These are phyloP conservation scores for Zoroaster sp. DNA, from an alignment of 53 echinoderm and acorn worm genomes.

Conservation along the genomic window DNA sequence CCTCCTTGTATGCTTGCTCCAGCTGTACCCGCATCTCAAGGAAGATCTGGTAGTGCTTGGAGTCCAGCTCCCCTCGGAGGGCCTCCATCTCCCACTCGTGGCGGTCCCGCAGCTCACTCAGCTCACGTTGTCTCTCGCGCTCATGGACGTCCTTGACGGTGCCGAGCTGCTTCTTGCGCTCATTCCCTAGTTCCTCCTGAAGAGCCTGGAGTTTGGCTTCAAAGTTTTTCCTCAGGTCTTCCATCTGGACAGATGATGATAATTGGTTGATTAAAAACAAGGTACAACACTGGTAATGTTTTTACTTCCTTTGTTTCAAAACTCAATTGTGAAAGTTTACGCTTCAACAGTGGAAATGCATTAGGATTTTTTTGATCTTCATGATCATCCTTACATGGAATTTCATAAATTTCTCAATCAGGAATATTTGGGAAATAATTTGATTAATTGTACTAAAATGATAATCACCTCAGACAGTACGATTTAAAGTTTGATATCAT, in stretches of 20 bases:
- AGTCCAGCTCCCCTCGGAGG: conserved; percentile 66
- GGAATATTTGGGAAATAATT: too few relatives aligned
- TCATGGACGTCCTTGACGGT: conserved; percentile 55
- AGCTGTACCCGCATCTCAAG: conserved; percentile 71
- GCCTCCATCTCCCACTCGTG: conserved; percentile 85
- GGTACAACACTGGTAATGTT: too few relatives aligned
- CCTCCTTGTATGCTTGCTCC: conserved; percentile 63
- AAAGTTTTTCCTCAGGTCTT: conserved; percentile 60
- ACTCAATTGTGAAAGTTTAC: too few relatives aligned
- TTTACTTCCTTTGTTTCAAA: too few relatives aligned
- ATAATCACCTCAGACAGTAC: too few relatives aligned
- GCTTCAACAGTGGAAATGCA: too few relatives aligned
- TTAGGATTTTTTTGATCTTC: too few relatives aligned
- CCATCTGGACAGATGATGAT: conserved; percentile 55
- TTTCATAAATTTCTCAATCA: too few relatives aligned
- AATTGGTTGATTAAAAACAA: too few relatives aligned
- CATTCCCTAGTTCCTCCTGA: conserved; percentile 67
- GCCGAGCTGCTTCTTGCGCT: conserved; percentile 70
- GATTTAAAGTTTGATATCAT: too few relatives aligned
- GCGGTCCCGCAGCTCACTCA: conserved; percentile 54
- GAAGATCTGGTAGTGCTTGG: conserved; percentile 74
- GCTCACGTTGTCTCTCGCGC: conserved; percentile 52
- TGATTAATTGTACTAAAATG: too few relatives aligned
- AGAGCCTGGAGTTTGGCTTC: conserved; percentile 61
- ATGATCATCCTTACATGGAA: too few relatives aligned